A percentile compares a stretch with the other conserved stretches of the same genome.
Evolutionary conservation across 2,113 vertebrate genomes (phyloP).

Genomic region (Microtus oregoni): DNA sequence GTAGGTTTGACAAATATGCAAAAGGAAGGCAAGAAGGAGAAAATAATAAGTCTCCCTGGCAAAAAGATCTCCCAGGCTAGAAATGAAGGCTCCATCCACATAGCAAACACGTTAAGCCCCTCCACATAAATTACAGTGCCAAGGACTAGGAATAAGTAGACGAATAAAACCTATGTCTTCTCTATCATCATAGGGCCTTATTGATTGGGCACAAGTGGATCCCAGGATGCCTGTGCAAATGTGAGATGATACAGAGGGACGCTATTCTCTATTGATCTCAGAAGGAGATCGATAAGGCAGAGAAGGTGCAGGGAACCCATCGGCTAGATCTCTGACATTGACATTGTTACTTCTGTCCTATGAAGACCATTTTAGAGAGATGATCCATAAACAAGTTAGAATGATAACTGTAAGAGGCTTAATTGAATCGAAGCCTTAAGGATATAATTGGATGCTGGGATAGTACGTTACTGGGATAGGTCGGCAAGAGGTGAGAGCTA

Average conservation of each 20-base stretch:
- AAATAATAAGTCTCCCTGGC: neutral
- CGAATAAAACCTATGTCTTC: neutral
- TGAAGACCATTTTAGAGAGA: neutral
- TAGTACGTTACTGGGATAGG: neutral
- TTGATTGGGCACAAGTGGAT: neutral
- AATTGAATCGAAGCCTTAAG: neutral
- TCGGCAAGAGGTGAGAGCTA: neutral
- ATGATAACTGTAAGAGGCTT: neutral
- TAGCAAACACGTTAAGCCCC: neutral
- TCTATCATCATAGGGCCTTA: neutral
- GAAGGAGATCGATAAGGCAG: neutral
- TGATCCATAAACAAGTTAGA: neutral
- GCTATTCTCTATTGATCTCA: neutral
- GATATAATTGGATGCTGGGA: neutral
- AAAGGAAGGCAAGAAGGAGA: neutral
- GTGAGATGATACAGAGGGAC: neutral
- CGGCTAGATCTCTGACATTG: neutral
- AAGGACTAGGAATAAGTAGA: neutral
- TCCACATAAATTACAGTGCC: neutral
- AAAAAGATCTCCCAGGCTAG: neutral
- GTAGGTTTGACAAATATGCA: neutral
- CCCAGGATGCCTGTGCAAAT: neutral
- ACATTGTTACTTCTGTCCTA: neutral
- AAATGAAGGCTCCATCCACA: neutral
- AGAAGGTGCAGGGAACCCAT: neutral